Conservation (phyloP, 2,888 invertebrate genomes). For the Marasmarcha lunaedactyla region DNA sequence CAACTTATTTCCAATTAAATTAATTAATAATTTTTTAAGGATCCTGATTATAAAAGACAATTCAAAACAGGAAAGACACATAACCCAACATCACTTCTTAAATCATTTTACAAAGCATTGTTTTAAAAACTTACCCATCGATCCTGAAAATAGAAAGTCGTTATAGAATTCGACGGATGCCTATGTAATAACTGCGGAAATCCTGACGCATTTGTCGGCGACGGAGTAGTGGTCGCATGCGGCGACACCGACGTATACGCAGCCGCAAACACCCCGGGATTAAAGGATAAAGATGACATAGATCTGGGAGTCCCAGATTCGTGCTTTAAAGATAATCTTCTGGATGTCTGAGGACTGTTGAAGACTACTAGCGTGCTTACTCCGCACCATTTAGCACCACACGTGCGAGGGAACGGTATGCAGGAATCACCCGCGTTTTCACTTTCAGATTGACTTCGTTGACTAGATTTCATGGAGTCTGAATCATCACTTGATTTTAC, state of each 20-base stretch:
- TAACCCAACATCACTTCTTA: too few species aligned
- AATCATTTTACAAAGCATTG: too few species aligned
- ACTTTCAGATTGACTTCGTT: slow-evolving; percentile 58
- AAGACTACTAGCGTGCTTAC: slow-evolving; percentile 90
- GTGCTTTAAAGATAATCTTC: slow-evolving; percentile 74
- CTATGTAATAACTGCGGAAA: slow-evolving; percentile 61
- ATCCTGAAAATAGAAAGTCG: slow-evolving; percentile 86
- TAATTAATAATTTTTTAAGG: too few species aligned
- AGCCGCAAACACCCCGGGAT: slow-evolving; percentile 42
- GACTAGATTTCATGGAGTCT: slow-evolving; percentile 58
- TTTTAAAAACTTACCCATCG: slow-evolving; percentile 73
- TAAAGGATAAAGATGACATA: slow-evolving; percentile 53
- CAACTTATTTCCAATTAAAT: too few species aligned
- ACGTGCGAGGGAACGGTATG: slow-evolving; percentile 94
- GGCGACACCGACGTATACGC: slow-evolving; percentile 55
- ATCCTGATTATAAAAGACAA: too few species aligned
- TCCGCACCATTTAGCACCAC: slow-evolving; percentile 92
- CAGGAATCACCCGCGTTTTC: slow-evolving; percentile 77
- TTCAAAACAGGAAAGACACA: too few species aligned
- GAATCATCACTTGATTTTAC: slow-evolving; percentile 67
- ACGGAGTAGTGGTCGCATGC: slow-evolving; percentile 61
- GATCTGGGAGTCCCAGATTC: slow-evolving; percentile 81
- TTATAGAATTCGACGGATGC: slow-evolving; percentile 73
- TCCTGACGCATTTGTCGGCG: slow-evolving; percentile 57
- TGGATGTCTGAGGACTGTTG: slow-evolving; percentile 77